phyloP scores from a whole-genome alignment of 2,797 vertebrate genomes.

The Pelodytes ibericus region DNA sequence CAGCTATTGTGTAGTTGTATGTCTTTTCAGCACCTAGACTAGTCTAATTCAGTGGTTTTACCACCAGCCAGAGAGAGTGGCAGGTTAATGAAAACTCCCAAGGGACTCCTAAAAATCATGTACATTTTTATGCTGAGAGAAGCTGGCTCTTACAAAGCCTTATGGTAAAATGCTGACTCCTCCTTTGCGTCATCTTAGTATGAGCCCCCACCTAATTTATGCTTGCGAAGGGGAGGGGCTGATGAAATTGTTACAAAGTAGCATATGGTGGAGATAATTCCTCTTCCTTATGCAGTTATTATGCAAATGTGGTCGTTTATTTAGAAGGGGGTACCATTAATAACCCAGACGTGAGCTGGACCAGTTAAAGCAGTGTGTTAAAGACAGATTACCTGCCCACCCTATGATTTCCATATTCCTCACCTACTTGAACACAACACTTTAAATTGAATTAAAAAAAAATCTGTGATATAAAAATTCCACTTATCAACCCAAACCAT shows the following conservation, averaged over 20 bases:
- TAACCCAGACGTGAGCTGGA: constrained; percentile 71
- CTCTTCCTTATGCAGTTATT: constrained; percentile 69
- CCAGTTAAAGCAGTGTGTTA: constrained; percentile 67
- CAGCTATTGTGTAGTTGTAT: neutral
- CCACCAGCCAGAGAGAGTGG: constrained; percentile 13
- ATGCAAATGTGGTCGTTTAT: constrained; percentile 71
- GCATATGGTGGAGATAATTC: constrained; percentile 64
- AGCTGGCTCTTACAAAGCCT: constrained; percentile 52
- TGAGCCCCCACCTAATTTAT: constrained; percentile 64
- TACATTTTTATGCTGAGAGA: constrained; percentile 63
- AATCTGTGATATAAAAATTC: constrained; percentile 70
- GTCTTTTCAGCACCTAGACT: neutral
- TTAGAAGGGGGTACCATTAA: constrained; percentile 71
- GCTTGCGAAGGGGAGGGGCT: constrained; percentile 58
- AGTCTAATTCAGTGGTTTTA: constrained; percentile 2
- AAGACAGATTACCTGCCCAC: constrained; percentile 61
- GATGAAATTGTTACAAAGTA: constrained; percentile 69
- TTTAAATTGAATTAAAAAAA: constrained; percentile 76
- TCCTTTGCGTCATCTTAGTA: constrained; percentile 59
- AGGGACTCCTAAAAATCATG: constrained; percentile 51
- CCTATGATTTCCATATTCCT: constrained; percentile 72
- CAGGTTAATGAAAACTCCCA: constrained; percentile 52
- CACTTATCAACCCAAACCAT: constrained; percentile 75
- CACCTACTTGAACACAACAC: constrained; percentile 74
- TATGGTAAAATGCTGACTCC: constrained; percentile 67